Evolutionary conservation across 2,888 invertebrate species (phyloP), one percentile per base, ranked within the genome.

Genomic region (Macrophya alboannulata): DNA sequence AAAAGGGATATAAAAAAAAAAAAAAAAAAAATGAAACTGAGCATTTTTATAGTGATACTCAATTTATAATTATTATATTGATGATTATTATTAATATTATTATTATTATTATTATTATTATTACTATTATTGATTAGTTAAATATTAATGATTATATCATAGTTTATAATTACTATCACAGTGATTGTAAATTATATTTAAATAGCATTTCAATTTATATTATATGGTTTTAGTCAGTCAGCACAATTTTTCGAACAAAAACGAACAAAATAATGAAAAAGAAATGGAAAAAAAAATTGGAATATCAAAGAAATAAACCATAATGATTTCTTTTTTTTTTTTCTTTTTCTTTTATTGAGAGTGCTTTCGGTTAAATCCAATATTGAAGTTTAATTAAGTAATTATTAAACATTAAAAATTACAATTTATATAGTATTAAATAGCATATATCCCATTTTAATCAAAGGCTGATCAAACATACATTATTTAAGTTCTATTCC

Each of bases 21-120:
- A 17, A 31, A 62, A 86, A 85, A 86, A 40, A 81, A 86, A 86
- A 86, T 77, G 85, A 85, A 43, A 86, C 68, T 83, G 48, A 86
- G 74, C 84, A 87, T 89, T 90, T 90, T 89, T 88, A 89, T 90
- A 90, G 89, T 88, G 88, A 86, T 90, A 90, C 89, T 89, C 87
- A 87, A 89, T 90, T 89, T 89, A 90, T 84, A 85, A 89, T 88
- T 87, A 87, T 87, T 86, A 87, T 86, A 87, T 87, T 85, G 84
- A 82, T 86, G 79, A 89, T 88, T 89, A 88, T 86, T 85, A 87
- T 84, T 51, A 87, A 88, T 89, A 87, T 87, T 86, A 86, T 87
- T 87, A 87, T 87, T 88, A 90, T 88, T 89, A 87, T 87, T 77
- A 77, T 87, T 81, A 84, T 62, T 37, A 71, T 37, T 84, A 71